Evolutionary conservation across 2,113 vertebrate species (phyloP), one percentile per base, ranked within the genome.

Genomic region (Vimba vimba): DNA sequence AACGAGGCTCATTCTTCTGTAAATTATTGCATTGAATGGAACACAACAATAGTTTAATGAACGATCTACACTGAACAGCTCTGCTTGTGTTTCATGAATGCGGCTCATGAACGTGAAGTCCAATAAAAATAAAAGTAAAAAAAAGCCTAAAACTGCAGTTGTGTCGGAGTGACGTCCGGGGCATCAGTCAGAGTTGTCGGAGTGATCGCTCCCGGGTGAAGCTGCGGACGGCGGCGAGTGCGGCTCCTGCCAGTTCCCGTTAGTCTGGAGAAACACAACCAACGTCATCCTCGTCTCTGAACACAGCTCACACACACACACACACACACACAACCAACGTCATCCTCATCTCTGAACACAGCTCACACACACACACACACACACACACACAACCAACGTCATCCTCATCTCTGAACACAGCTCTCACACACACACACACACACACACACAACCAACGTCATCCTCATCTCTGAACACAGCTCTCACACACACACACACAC

Each of bases 111-210:
- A 82, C 86, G 85, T 90, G 85, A 91, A 87, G 87, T 39, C 86
- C 2, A 82, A 90, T 55, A 84, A 89, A 25, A 90, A 77, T 55
- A 87, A 84, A 83, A 89, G 68, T 45, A 86, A 86, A 77, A 85
- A 66, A 79, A 77, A 77, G n/a, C 25, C 77, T 62, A 33, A 66
- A 89, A 91, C 92, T 91, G 93, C 91, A 91, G 89, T 88, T 87
- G 86, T 88, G 92, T 89, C 91, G 89, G 87, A 91, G 90, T 4
- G 33, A 33, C 88, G 92, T 90, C 90, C 85, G 85, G 87, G 39
- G 75, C 89, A 91, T 97, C 95, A 97, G 95, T 97, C 96, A 55
- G 97, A 98, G 93, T 96, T 96, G 79, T 97, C 97, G 0, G 97
- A 98, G 86, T 94, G 94, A 89, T 97, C 96, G 76, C 95, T 97